Base-by-base conservation (phyloP, 2,888 invertebrate genomes). In the Falcaria lacertinaria region DNA sequence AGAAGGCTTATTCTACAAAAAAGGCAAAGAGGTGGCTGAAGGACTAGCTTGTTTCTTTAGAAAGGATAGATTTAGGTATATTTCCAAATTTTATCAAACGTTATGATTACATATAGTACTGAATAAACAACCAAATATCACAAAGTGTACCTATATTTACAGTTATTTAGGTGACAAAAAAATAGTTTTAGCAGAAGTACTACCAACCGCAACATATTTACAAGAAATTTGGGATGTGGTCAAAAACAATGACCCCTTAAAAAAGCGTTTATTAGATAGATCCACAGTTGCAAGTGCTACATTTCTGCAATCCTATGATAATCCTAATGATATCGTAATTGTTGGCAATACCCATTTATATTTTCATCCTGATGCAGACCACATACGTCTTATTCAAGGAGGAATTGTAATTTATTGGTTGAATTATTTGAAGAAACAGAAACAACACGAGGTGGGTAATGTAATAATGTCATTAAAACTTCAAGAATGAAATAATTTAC, bases 301-400 rank as follows among this genome's bases (percentile, higher is more conserved):
- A 22, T 71, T 91, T 43, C 76, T 96, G 22, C 86, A 91, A 57
- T 91, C 92, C 1, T 70, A 84, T 49, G 92, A 91, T 11, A 90
- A 90, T 45, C 80, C 84, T 2, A 78, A 85, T 45, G 90, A 93
- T 59, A 78, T 93, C 43, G 60, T 96, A 28, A 69, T 96, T 32
- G 86, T 94, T 51, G 97, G 94, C 13, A 98, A 97, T 69, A 97
- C 97, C 1, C 98, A 99, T 89, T 90, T 98, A 38, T 98, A 97
- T 84, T 98, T 97, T 68, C 96, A 96, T 74, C 97, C 97, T 0
- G 93, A 95, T 75, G 95, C 98, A 4, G 96, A 96, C 79, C 96
- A 97, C 67, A 94, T 98, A 56, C 90, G 98, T 48, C 84, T 98
- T 3, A 73, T 98, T 15, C 98, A 98, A 90, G 94, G 93, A 22